Conservation (phyloP, 2,888 invertebrate species). For the Acrobasis suavella region DNA sequence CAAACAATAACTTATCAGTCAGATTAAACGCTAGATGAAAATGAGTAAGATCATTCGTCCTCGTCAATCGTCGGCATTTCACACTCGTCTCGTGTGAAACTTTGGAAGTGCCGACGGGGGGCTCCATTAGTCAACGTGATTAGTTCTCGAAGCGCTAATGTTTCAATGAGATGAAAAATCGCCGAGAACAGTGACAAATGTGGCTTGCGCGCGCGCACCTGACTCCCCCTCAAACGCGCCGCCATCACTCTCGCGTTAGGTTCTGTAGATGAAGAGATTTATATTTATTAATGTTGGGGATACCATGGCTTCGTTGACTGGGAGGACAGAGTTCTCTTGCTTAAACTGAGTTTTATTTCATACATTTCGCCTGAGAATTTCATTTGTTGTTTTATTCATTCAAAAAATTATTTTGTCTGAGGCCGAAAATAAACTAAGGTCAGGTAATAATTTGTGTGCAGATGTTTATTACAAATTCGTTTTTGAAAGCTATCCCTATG, state of each 20-base stretch:
- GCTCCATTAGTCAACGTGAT: slow-evolving; percentile 81
- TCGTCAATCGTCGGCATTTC: slow-evolving; percentile 57
- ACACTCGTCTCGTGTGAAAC: slow-evolving; percentile 65
- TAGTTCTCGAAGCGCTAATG: slow-evolving; percentile 79
- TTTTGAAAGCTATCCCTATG: too few species aligned
- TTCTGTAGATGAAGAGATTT: slow-evolving; percentile 77
- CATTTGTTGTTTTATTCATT: too few species aligned
- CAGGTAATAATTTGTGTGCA: too few species aligned
- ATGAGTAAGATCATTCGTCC: slow-evolving; percentile 54
- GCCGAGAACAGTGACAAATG: slow-evolving; percentile 80
- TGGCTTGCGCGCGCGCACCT: slow-evolving; percentile 74
- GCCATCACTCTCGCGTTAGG: slow-evolving; percentile 71
- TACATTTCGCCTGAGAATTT: too few species aligned
- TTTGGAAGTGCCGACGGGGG: slow-evolving; percentile 80
- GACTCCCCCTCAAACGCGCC: slow-evolving; percentile 70
- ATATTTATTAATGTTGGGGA: slow-evolving; percentile 70
- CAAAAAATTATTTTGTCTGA: too few species aligned
- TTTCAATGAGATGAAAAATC: slow-evolving; percentile 82
- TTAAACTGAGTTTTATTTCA: too few species aligned
- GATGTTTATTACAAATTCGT: too few species aligned
- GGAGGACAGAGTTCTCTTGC: slow-evolving; percentile 33
- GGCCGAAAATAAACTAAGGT: too few species aligned
- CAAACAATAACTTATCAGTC: slow-evolving; percentile 43
- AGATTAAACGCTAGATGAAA: slow-evolving; percentile 20
- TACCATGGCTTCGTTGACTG: slow-evolving; percentile 45